These are phyloP conservation scores for Apis cerana DNA, from an alignment of 1,140 invertebrate genomes.

Conservation along the genomic window DNA sequence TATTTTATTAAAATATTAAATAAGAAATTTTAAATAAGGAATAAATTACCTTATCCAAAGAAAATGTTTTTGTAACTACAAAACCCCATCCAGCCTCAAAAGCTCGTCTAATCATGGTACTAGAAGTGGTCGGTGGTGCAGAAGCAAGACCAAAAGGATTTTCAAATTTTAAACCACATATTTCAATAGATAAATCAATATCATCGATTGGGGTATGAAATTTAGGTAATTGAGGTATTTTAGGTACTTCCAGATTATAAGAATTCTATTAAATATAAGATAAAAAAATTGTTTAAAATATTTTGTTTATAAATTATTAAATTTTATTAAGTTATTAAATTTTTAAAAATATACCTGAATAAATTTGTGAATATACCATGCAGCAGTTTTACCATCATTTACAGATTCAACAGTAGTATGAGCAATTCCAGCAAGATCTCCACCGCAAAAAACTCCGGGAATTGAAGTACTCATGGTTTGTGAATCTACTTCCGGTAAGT, in stretches of 20 bases:
- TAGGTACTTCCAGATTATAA: slow-evolving; percentile 84
- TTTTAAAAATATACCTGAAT: slow-evolving; percentile 82
- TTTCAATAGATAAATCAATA: slow-evolving; percentile 94
- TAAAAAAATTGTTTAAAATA: not conserved
- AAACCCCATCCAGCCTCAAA: slow-evolving; percentile 99
- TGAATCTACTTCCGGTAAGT: slow-evolving; percentile 89
- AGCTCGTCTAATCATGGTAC: slow-evolving; percentile 96
- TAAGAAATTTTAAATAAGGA: not conserved
- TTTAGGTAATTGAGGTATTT: slow-evolving; percentile 89
- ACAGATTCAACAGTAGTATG: slow-evolving; percentile 99
- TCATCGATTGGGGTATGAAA: slow-evolving; percentile 96
- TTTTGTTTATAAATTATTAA: not conserved
- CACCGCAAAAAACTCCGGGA: slow-evolving; percentile 94
- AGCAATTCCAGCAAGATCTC: slow-evolving; percentile 95
- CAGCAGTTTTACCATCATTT: slow-evolving; percentile 98
- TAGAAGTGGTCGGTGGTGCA: slow-evolving; percentile 96
- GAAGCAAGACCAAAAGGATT: slow-evolving; percentile 99
- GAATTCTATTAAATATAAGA: slow-evolving; percentile 74
- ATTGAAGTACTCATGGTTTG: slow-evolving; percentile 90
- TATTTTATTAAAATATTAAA: not conserved
- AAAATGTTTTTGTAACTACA: slow-evolving; percentile 97
- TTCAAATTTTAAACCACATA: slow-evolving; percentile 96
- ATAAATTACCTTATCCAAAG: slow-evolving; percentile 91
- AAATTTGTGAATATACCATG: slow-evolving; percentile 97
- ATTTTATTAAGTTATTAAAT: too few relatives aligned